A percentile compares a stretch with the other conserved stretches of the same genome.
Conservation (phyloP, 2,888 invertebrate species). For the Scaptomyza flava region DNA sequence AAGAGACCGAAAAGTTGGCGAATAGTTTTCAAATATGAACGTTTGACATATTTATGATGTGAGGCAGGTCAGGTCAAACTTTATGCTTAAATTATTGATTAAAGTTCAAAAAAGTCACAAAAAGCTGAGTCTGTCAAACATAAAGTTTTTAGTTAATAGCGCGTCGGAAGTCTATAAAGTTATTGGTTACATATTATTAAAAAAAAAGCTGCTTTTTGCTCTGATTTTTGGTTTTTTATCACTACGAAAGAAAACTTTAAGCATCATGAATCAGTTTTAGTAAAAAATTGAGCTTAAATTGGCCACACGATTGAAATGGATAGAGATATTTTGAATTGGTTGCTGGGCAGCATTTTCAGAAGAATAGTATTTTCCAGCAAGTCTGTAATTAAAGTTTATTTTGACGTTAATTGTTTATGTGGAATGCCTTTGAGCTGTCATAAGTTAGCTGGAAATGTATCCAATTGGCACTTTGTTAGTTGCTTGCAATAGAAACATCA, state of each 20-base stretch:
- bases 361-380: background rate
- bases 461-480: constrained; percentile 35
- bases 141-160: constrained; percentile 14
- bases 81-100: constrained; percentile 48
- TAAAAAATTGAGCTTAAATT: constrained; percentile 1
- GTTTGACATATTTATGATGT: constrained; percentile 63
- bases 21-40: constrained; percentile 62
- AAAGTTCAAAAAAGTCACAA: constrained; percentile 34
- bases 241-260: background rate
- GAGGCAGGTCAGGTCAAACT: constrained; percentile 45
- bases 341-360: background rate
- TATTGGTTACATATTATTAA: constrained; percentile 8
- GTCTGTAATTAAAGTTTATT: constrained; percentile 2
- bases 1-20: constrained; percentile 55
- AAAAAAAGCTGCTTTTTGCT: background rate
- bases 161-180: constrained; percentile 7
- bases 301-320: background rate
- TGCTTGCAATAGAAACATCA: constrained; percentile 52
- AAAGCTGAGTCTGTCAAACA: constrained; percentile 8
- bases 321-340: background rate
- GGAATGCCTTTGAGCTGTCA: background rate
- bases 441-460: constrained; percentile 10
- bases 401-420: background rate
- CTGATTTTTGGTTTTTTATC: background rate
- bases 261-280: background rate